Percentiles rank a stretch among this genome's conserved stretches.
These are phyloP conservation scores for Origma solitaria DNA, from an alignment of 2,113 vertebrate species.

Conservation along the genomic window DNA sequence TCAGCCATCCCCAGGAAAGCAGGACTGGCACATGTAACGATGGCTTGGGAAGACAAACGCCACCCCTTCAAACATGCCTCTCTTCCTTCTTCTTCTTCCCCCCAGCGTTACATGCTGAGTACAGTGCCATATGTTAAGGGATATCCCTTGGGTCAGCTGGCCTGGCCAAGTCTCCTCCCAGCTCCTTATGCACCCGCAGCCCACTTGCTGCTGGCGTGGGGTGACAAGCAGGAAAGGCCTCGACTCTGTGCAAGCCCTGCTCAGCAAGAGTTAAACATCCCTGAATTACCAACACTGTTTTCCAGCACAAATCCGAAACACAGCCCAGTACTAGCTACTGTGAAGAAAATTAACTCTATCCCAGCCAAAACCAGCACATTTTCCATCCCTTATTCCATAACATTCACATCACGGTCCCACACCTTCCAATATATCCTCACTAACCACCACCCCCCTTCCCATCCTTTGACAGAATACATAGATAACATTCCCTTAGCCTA, in stretches of 20 bases:
- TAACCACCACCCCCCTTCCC: background rate
- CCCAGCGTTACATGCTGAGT: background rate
- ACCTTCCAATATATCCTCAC: background rate
- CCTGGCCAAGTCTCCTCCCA: background rate
- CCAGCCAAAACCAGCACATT: background rate
- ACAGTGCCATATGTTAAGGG: background rate
- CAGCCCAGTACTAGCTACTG: background rate
- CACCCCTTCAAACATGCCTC: background rate
- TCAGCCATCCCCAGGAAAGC: background rate
- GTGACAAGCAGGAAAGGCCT: background rate
- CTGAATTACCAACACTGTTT: background rate
- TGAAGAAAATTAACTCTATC: background rate
- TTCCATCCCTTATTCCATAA: background rate
- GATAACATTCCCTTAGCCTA: background rate
- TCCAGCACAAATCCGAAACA: background rate
- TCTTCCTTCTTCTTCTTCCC: background rate
- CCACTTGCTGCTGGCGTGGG: background rate
- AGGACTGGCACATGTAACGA: accelerated
- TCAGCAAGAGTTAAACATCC: background rate
- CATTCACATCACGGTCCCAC: background rate
- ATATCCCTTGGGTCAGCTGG: background rate
- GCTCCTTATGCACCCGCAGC: background rate
- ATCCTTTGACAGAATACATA: background rate
- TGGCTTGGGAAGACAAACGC: background rate
- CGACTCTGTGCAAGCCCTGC: background rate